Base-by-base conservation (phyloP, 2,797 vertebrate species). In the Hozukius guyotensis region DNA sequence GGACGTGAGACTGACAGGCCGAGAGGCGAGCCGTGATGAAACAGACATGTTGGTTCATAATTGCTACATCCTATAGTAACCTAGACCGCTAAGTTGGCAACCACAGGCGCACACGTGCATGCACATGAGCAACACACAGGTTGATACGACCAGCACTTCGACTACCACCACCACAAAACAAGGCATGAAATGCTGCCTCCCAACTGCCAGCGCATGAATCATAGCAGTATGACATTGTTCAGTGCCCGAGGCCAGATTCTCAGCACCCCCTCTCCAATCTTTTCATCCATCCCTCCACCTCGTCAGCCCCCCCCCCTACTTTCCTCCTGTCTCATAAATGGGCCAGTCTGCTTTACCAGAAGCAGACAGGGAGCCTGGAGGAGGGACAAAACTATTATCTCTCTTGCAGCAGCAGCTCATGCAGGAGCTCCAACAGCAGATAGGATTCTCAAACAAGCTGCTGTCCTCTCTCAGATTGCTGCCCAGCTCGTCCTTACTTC, bases 381-480 rank as follows among this genome's bases (percentile, higher is more conserved):
- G 83, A 90, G 86, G 85, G 86, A 95, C 94, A 94, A 87, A 91
- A 86, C 89, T 90, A 93, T 94, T 93, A 94, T 92, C 93, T 93
- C 81, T 72, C 74, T 85, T 88, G 10, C 81, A 86, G 91, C 93
- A 94, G 93, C 85, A 90, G 88, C 77, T 89, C 80, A 65, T 75
- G 82, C 86, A 84, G 87, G 78, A 93, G 85, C 89, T 89, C 83
- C 84, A 86, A 67, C 85, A 62, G 80, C 88, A 88, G 91, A 92
- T 86, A 88, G 85, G 85, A 89, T 84, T 91, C 83, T 87, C 66
- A 69, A 74, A 88, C 88, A 87, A 72, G 81, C 88, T 79, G 81
- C 87, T 77, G 82, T 84, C 82, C 55, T 78, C 77, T 3, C 68
- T 79, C 85, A 84, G 85, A 81, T 83, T 82, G 77, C 79, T 59